A percentile compares a stretch with the other conserved stretches of the same genome.
Evolutionary conservation across 2,888 invertebrate species (phyloP).

Genomic region (Acheta domesticus): DNA sequence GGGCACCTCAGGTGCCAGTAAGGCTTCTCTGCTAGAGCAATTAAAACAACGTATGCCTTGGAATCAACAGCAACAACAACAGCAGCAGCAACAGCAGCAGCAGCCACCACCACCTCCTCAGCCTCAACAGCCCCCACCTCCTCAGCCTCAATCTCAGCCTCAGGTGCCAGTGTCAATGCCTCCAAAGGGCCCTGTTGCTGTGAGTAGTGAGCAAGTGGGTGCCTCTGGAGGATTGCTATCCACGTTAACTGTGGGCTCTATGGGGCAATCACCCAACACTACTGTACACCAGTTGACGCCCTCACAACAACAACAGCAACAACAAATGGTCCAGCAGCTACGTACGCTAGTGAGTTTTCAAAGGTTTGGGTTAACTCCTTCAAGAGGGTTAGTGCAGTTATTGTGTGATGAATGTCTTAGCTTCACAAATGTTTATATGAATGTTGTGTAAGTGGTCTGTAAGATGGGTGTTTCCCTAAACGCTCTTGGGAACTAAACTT

Average conservation of each 20-base stretch:
- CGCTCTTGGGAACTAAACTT: too few relatives aligned
- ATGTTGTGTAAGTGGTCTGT: too few relatives aligned
- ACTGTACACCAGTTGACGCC: neutral
- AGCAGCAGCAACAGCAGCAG: too few relatives aligned
- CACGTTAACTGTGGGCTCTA: neutral
- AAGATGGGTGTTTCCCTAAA: too few relatives aligned
- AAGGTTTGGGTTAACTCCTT: too few relatives aligned
- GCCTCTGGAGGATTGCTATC: neutral
- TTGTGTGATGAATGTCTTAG: too few relatives aligned
- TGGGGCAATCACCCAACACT: too few relatives aligned
- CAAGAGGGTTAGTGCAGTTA: too few relatives aligned
- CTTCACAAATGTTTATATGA: too few relatives aligned
- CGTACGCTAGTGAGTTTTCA: neutral
- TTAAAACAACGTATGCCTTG: conserved; percentile 76
- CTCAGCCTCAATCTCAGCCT: neutral
- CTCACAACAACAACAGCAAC: conserved; percentile 20
- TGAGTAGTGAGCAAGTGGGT: neutral
- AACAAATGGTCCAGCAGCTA: neutral
- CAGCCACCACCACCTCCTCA: conserved; percentile 37
- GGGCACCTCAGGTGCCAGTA: conserved; percentile 24
- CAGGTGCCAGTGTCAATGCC: neutral
- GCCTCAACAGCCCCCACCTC: conserved; percentile 27
- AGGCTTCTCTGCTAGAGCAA: conserved; percentile 69
- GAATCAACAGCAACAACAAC: conserved; percentile 60
- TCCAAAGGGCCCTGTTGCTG: neutral